Conservation (phyloP, 92 coral and sea anemone genomes). For the Siderastrea siderea region DNA sequence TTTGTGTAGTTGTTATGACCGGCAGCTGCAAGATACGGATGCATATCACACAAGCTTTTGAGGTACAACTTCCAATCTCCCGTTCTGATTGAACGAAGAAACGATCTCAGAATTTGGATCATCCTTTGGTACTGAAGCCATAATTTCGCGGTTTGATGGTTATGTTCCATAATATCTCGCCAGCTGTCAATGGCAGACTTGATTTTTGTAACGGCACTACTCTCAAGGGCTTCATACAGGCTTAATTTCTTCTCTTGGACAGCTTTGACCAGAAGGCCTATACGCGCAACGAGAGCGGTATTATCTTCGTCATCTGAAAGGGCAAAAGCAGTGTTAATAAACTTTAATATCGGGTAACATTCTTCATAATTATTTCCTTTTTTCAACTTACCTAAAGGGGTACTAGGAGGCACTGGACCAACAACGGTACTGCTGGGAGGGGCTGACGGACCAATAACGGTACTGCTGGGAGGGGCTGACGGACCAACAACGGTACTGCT, state of each 20-base stretch:
- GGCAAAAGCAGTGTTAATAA: background rate
- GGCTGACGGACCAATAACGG: background rate
- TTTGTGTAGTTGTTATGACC: too few relatives aligned
- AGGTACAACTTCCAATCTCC: too few relatives aligned
- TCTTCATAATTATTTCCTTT: background rate
- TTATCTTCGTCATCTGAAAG: conserved; percentile 21
- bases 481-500: conserved; percentile 8
- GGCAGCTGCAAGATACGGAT: too few relatives aligned
- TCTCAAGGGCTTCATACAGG: conserved; percentile 38
- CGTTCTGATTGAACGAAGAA: too few relatives aligned
- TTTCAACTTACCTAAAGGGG: background rate
- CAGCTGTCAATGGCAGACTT: conserved; percentile 29
- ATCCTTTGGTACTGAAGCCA: too few relatives aligned
- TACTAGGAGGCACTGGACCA: background rate
- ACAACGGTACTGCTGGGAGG: conserved; percentile 2
- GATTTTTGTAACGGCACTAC: conserved; percentile 22
- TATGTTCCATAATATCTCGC: conserved; percentile 18
- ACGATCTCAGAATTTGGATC: too few relatives aligned
- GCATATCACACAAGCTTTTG: too few relatives aligned
- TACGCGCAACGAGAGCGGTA: conserved; percentile 21
- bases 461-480: conserved; percentile 14
- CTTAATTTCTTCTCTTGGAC: conserved; percentile 21
- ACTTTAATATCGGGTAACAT: background rate
- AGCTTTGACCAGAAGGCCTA: conserved; percentile 23
- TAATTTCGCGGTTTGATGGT: background rate